Percentiles rank a stretch among this genome's conserved stretches.
Conservation (phyloP, 1,140 invertebrate species). For the Polyergus mexicanus region DNA sequence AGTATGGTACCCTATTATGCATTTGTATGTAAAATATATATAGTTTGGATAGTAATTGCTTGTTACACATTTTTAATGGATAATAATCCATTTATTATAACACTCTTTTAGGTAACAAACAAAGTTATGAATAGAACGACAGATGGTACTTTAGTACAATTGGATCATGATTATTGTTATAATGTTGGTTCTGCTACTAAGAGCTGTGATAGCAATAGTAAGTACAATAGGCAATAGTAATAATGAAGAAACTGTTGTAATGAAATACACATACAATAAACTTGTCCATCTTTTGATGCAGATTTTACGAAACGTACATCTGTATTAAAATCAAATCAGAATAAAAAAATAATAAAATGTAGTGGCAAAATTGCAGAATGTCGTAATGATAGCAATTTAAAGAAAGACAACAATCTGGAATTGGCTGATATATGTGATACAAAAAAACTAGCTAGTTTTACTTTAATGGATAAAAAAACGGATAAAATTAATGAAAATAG, state of each 20-base stretch:
- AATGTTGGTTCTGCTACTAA: slow-evolving; percentile 68
- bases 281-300: slow-evolving; percentile 2
- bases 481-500: not conserved
- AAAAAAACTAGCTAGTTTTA: slow-evolving; percentile 69
- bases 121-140: slow-evolving; percentile 48
- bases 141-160: slow-evolving; percentile 80
- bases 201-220: slow-evolving; percentile 65
- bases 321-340: not conserved
- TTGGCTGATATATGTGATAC: slow-evolving; percentile 83
- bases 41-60: not conserved
- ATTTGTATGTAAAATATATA: not conserved
- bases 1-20: not conserved
- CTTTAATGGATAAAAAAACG: not conserved
- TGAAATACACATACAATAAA: not conserved
- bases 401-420: slow-evolving; percentile 84
- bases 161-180: slow-evolving; percentile 87
- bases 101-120: slow-evolving; percentile 62
- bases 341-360: not conserved
- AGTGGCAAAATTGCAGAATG: slow-evolving; percentile 32
- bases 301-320: slow-evolving; percentile 26
- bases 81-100: slow-evolving; percentile 14
- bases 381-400: slow-evolving; percentile 70
- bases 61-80: not conserved
- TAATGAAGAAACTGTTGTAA: slow-evolving; percentile 46
- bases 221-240: slow-evolving; percentile 65